Evolutionary conservation across 2,888 invertebrate genomes (phyloP).

Genomic region (Drosophila affinis): DNA sequence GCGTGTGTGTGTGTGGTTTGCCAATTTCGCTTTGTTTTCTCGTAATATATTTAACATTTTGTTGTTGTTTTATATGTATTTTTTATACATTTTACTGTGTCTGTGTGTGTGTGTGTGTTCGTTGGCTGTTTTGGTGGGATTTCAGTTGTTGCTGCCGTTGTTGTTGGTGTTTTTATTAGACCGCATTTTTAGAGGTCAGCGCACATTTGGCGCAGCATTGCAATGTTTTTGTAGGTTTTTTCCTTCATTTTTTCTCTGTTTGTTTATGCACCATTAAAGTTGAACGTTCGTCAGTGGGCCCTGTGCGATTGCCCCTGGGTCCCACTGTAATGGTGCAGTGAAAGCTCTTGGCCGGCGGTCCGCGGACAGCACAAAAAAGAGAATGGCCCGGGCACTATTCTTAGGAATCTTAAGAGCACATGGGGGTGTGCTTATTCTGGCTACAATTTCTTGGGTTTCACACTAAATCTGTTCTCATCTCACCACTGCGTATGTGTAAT

Average conservation of each 20-base stretch:
- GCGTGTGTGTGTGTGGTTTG: constrained; percentile 45
- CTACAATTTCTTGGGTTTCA: neutral
- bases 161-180: constrained; percentile 64
- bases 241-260: constrained; percentile 38
- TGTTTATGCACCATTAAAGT: constrained; percentile 52
- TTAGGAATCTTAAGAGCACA: neutral
- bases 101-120: constrained; percentile 25
- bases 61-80: constrained; percentile 5
- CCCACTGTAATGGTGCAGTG: constrained; percentile 18
- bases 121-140: constrained; percentile 4
- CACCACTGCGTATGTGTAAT: constrained; percentile 49
- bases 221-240: constrained; percentile 55
- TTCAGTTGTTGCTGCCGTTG: constrained; percentile 9
- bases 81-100: constrained; percentile 47
- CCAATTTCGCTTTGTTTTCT: constrained; percentile 70
- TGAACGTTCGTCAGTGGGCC: constrained; percentile 35
- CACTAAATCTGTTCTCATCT: neutral
- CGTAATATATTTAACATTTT: constrained; percentile 65
- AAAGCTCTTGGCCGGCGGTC: constrained; percentile 2
- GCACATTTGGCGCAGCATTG: constrained; percentile 74
- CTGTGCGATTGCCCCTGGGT: constrained; percentile 13
- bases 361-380: neutral
- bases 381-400: neutral
- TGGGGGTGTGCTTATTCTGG: constrained; percentile 53
- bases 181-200: constrained; percentile 77